Evolutionary conservation across 2,797 vertebrate species (phyloP).

Genomic region (Simalia tracyae): DNA sequence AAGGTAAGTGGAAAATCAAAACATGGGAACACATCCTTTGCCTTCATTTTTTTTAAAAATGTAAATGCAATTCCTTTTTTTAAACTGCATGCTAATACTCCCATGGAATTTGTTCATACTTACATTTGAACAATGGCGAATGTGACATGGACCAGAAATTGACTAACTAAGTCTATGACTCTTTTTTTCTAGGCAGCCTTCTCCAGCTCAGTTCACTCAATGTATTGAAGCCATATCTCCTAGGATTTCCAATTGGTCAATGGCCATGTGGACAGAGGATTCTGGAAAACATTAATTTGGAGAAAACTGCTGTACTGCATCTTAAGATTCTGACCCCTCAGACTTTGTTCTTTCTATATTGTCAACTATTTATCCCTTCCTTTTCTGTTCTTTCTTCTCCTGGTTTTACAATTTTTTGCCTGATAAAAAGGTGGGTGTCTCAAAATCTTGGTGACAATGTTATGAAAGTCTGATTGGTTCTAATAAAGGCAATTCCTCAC

Average conservation of each 20-base stretch:
- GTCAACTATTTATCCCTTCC: neutral
- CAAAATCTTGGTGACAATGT: neutral
- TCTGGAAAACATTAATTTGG: no score
- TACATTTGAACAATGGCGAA: neutral
- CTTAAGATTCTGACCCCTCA: no score
- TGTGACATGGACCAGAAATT: neutral
- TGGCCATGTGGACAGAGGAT: no score
- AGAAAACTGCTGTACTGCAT: no score
- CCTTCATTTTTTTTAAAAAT: no score
- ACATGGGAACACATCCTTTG: no score
- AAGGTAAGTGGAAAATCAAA: neutral
- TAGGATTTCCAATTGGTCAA: no score
- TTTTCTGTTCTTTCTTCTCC: neutral
- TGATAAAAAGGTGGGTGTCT: neutral
- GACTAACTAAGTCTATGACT: no score
- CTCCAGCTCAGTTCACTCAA: no score
- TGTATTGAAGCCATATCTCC: no score
- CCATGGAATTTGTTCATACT: neutral
- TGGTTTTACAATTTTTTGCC: neutral
- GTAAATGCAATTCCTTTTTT: neutral
- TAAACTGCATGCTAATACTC: neutral
- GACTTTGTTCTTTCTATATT: neutral
- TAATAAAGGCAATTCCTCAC: neutral
- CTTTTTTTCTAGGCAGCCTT: no score
- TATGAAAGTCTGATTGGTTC: neutral